Evolutionary conservation across 2,797 vertebrate species (phyloP).

Genomic region (Galaxias olidus): DNA sequence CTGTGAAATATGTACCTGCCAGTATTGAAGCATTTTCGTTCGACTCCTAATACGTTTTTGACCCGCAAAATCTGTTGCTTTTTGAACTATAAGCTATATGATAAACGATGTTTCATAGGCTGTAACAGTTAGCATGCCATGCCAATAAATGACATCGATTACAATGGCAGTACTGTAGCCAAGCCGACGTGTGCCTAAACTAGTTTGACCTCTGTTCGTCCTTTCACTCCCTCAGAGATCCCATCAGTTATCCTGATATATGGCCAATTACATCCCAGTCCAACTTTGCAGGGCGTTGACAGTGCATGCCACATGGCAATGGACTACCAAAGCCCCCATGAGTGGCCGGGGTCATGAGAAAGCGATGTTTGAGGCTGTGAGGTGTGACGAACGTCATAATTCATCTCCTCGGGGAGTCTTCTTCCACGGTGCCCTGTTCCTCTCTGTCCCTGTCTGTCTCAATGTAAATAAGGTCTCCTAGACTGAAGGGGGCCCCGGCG

Average conservation of each 20-base stretch:
- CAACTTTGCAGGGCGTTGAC: conserved; percentile 3
- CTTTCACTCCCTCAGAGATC: background rate
- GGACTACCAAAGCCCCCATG: background rate
- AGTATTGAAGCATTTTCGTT: background rate
- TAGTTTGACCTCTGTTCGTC: conserved; percentile 4
- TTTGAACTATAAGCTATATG: background rate
- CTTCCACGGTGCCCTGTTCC: background rate
- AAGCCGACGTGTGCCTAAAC: background rate
- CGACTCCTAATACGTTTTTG: background rate
- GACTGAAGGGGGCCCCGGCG: background rate
- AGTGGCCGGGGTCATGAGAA: conserved; percentile 22
- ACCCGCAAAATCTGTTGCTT: background rate
- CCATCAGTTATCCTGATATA: conserved; percentile 6
- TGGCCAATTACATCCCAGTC: conserved; percentile 1
- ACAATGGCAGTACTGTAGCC: too few relatives aligned
- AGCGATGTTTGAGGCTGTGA: conserved; percentile 18
- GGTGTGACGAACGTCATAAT: conserved; percentile 40
- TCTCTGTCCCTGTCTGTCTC: too few relatives aligned
- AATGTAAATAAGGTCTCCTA: background rate
- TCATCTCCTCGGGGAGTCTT: conserved; percentile 30
- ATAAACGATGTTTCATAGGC: background rate
- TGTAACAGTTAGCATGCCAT: too few relatives aligned
- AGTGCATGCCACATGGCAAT: conserved; percentile 2
- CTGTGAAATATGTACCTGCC: too few relatives aligned
- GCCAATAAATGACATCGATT: too few relatives aligned